Evolutionary conservation across 1,140 invertebrate species (phyloP).

Genomic region (Drosophila kepulauana): DNA sequence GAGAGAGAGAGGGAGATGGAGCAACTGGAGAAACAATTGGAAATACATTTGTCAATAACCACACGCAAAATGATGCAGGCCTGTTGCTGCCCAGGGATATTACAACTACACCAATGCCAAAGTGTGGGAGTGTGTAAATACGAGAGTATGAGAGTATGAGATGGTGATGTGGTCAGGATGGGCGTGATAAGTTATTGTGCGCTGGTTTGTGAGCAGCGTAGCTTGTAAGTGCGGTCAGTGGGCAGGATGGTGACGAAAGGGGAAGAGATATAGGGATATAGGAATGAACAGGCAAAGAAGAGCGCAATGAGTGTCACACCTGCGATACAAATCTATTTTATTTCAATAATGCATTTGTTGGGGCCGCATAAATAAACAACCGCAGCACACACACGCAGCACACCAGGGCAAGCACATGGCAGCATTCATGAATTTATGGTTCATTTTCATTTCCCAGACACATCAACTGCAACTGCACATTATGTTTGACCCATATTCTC

Average conservation of each 20-base stretch:
- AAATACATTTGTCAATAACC: conserved; percentile 82
- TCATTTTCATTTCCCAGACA: conserved; percentile 50
- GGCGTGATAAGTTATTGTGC: conserved; percentile 66
- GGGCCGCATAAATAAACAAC: conserved; percentile 74
- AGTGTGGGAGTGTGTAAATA: not conserved
- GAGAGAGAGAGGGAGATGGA: conserved; percentile 10
- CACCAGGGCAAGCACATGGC: conserved; percentile 2
- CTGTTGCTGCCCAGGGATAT: conserved; percentile 47
- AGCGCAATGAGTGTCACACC: conserved; percentile 58
- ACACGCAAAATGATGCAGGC: conserved; percentile 61
- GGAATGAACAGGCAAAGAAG: not conserved
- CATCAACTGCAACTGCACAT: conserved; percentile 44
- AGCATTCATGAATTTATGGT: conserved; percentile 35
- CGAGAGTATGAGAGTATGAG: conserved; percentile 4
- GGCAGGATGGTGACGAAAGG: not conserved
- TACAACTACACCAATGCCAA: conserved; percentile 26
- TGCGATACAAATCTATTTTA: conserved; percentile 75
- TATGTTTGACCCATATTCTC: conserved; percentile 3
- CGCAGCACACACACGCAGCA: conserved; percentile 23
- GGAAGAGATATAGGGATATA: too few relatives aligned
- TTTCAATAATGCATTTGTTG: conserved; percentile 72
- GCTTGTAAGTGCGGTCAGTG: conserved; percentile 63
- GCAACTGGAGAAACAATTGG: conserved; percentile 62
- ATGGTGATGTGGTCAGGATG: conserved; percentile 46
- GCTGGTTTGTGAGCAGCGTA: conserved; percentile 53